Conservation (phyloP, 2,113 vertebrate species). For the Pangasianodon hypophthalmus region DNA sequence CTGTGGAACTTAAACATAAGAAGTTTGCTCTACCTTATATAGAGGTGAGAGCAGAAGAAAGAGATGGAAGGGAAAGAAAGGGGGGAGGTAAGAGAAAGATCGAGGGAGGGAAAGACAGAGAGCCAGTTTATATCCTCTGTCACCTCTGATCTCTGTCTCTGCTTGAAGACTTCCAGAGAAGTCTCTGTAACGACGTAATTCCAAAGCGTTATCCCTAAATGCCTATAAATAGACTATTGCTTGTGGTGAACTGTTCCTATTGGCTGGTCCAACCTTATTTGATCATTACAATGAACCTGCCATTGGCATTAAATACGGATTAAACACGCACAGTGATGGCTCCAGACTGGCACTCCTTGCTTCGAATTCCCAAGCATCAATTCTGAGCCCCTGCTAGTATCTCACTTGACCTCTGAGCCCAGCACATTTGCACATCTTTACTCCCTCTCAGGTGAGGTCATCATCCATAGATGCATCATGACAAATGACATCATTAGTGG, state of each 20-base stretch:
- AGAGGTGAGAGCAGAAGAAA: slow-evolving; percentile 53
- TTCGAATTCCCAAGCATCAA: background rate
- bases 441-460: slow-evolving; percentile 12
- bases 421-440: background rate
- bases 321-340: background rate
- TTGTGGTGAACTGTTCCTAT: slow-evolving; percentile 10
- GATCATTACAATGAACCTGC: background rate
- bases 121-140: slow-evolving; percentile 48
- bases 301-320: background rate
- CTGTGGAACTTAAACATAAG: slow-evolving; percentile 2
- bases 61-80: background rate
- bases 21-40: slow-evolving; percentile 63
- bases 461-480: slow-evolving; percentile 7
- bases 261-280: slow-evolving; percentile 23
- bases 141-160: slow-evolving; percentile 33
- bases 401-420: background rate
- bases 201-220: slow-evolving; percentile 11
- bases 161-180: slow-evolving; percentile 45
- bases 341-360: background rate
- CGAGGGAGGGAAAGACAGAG: slow-evolving; percentile 33
- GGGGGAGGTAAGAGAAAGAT: background rate
- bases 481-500: slow-evolving; percentile 40
- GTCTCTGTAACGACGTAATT: slow-evolving; percentile 32
- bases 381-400: no score
- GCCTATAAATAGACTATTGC: slow-evolving; percentile 42